phyloP scores from a whole-genome alignment of 2,113 vertebrate species.

The Urocynchramus pylzowi region DNA sequence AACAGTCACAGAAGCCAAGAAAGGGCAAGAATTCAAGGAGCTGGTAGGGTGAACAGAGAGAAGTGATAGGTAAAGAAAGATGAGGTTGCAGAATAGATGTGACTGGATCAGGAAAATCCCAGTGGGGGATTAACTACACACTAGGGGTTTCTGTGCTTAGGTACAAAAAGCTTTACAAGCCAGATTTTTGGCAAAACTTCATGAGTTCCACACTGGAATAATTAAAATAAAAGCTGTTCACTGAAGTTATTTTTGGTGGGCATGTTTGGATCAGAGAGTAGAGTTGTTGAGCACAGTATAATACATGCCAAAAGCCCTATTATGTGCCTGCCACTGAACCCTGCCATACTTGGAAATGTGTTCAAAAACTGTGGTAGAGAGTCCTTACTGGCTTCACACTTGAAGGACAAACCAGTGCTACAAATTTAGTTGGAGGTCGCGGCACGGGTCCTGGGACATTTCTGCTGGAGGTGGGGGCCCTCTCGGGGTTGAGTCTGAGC shows the following conservation, averaged over 20 bases:
- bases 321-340: slow-evolving; percentile 12
- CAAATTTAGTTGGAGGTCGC: neutral
- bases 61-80: slow-evolving; percentile 18
- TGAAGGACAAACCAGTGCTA: neutral
- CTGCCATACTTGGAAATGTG: slow-evolving; percentile 58
- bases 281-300: slow-evolving; percentile 48
- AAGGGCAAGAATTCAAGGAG: neutral
- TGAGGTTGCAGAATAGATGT: neutral
- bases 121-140: slow-evolving; percentile 2
- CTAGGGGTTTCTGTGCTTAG: slow-evolving; percentile 12
- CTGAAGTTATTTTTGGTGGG: slow-evolving; percentile 65
- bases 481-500: fast-evolving
- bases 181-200: slow-evolving; percentile 52
- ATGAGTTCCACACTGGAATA: slow-evolving; percentile 51
- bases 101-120: slow-evolving; percentile 3
- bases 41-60: neutral
- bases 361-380: slow-evolving; percentile 10
- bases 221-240: slow-evolving; percentile 60
- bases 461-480: neutral
- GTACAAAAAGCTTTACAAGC: slow-evolving; percentile 56
- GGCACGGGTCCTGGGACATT: neutral
- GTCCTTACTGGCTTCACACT: neutral
- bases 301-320: slow-evolving; percentile 39
- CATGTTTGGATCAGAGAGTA: slow-evolving; percentile 56
- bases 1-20: neutral